Conservation (phyloP, 2,113 vertebrate species). For the Theropithecus gelada region DNA sequence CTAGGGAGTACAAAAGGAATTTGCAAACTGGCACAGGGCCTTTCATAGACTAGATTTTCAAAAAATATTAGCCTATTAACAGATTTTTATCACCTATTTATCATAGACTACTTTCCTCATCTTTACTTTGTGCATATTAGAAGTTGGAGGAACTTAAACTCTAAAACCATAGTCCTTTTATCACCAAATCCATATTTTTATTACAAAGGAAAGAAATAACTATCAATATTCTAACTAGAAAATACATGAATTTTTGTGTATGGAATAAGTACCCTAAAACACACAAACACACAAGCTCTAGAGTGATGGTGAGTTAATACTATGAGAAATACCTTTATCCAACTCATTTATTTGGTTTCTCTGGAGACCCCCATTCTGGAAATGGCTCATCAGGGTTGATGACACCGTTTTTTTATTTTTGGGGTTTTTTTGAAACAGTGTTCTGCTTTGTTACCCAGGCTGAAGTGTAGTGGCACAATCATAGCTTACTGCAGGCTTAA, state of each 20-base stretch:
- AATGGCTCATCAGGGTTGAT: neutral
- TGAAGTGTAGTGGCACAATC: no score
- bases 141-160: neutral
- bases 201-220: neutral
- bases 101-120: neutral
- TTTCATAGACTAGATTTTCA: neutral
- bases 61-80: neutral
- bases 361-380: neutral
- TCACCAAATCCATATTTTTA: neutral
- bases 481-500: no score
- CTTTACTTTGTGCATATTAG: neutral
- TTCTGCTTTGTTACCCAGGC: no score
- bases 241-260: neutral
- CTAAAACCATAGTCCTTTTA: neutral
- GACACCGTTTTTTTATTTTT: neutral
- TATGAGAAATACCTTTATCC: no score
- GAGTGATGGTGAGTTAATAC: neutral
- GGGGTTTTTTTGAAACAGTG: no score
- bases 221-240: neutral
- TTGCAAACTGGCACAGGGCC: neutral
- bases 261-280: neutral
- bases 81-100: neutral
- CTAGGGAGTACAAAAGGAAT: neutral
- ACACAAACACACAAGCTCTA: neutral
- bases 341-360: neutral